A percentile compares a stretch with the other conserved stretches of the same genome.
phyloP scores from a whole-genome alignment of 2,888 invertebrate genomes.

The Pristionchus exspectatus region DNA sequence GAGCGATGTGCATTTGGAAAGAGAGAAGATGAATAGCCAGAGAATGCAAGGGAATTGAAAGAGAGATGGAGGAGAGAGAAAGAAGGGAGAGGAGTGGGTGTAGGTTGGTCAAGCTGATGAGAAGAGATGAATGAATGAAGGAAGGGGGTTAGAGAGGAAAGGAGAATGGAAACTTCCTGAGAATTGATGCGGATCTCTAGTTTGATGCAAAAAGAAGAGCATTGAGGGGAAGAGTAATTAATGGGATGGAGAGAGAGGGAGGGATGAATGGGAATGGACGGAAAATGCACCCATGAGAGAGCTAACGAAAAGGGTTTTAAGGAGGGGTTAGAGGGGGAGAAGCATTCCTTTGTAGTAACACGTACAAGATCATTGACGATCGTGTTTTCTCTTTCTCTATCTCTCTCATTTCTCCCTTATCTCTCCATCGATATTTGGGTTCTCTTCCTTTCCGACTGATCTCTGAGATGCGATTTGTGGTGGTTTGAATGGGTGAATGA shows the following conservation, averaged over 20 bases:
- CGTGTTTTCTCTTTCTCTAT: background rate
- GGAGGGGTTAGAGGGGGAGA: background rate
- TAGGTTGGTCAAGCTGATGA: background rate
- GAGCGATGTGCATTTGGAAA: slow-evolving; percentile 31
- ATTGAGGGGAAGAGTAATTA: background rate
- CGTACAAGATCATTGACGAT: background rate
- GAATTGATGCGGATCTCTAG: background rate
- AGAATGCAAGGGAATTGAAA: background rate
- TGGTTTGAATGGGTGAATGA: background rate
- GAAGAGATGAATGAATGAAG: background rate
- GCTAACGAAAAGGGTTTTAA: background rate
- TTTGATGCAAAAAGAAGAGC: background rate
- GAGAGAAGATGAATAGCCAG: slow-evolving; percentile 6
- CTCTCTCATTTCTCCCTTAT: slow-evolving; percentile 5
- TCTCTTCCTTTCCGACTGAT: background rate
- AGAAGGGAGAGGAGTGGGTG: background rate
- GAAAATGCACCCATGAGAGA: background rate
- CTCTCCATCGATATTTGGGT: background rate
- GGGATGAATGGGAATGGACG: background rate
- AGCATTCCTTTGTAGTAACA: background rate
- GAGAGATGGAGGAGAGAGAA: background rate
- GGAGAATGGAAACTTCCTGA: background rate
- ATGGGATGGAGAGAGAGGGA: background rate
- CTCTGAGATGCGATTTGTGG: slow-evolving; percentile 4
- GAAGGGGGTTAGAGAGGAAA: background rate